Base-by-base conservation (phyloP, 2,797 vertebrate species). In the Macroramphosus scolopax region DNA sequence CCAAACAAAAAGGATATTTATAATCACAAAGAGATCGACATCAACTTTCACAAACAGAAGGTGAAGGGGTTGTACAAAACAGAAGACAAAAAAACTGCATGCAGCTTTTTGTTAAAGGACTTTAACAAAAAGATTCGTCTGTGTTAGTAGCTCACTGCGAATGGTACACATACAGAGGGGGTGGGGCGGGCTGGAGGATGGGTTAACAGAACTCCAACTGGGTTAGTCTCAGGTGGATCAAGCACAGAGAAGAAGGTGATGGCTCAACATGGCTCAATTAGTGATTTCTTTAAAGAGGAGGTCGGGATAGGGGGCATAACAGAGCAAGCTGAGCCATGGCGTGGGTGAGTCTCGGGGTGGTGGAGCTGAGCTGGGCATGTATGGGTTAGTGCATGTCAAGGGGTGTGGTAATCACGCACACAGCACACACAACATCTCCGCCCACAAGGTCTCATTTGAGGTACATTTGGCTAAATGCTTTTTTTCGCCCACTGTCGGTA, bases 351-450 rank as follows among this genome's bases (percentile, higher is more conserved):
- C 55, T 75, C 89, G 87, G 83, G 89, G 84, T 59, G 63, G 74
- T 75, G 90, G 87, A 89, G 88, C 90, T 88, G 88, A 84, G 68
- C 68, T 78, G 75, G 73, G 63, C 43, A 67, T 74, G 49, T 42
- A 83, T 81, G 76, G 85, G 79, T 95, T 95, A 95, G 92, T 94
- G 95, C 93, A 89, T 89, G 91, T 92, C 91, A 87, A 76, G 73
- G 75, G 66, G 72, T 54, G 56, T 70, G 77, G 77, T 68, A 68
- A 61, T 82, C 77, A 80, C 68, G 78, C 76, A 89, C 92, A 82
- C 89, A 91, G 91, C 84, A 87, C 82, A 90, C 91, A 90, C 90
- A 89, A 85, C 93, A 93, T 94, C 93, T 95, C 94, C 89, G 92
- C 91, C 91, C 83, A 80, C 16, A 63, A 51, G 14, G 37, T 36